Conservation (phyloP, 2,797 vertebrate species). For the Benthosema pterotum region DNA sequence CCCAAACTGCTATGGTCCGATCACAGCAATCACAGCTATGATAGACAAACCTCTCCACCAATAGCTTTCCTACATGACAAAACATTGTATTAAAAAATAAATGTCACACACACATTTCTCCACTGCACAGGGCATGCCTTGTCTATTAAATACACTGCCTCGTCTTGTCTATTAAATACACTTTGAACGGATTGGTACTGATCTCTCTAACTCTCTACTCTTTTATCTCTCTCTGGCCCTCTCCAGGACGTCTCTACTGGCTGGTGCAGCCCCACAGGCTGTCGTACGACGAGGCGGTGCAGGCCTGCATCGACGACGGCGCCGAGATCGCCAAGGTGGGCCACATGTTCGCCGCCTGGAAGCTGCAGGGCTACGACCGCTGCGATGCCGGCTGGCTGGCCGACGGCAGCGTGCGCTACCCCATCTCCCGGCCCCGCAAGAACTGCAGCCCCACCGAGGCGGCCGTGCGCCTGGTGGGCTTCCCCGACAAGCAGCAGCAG, state of each 20-base stretch:
- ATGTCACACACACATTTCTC: too few relatives aligned
- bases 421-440: conserved; percentile 89
- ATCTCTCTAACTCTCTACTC: too few relatives aligned
- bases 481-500: conserved; percentile 91
- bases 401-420: conserved; percentile 95
- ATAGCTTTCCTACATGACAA: too few relatives aligned
- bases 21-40: too few relatives aligned
- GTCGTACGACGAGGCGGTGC: conserved; percentile 87
- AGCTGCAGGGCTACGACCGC: conserved; percentile 89
- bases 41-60: too few relatives aligned
- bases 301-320: conserved; percentile 86
- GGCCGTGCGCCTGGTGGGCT: conserved; percentile 90
- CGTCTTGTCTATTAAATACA: too few relatives aligned
- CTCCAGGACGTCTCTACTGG: conserved; percentile 90
- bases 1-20: too few relatives aligned
- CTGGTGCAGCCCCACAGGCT: conserved; percentile 89
- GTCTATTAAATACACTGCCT: too few relatives aligned
- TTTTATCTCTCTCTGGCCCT: conserved; percentile 22
- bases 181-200: too few relatives aligned
- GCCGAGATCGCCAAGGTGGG: conserved; percentile 93
- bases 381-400: conserved; percentile 96
- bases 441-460: conserved; percentile 94
- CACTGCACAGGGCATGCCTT: too few relatives aligned
- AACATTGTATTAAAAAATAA: too few relatives aligned
- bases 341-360: conserved; percentile 95